A percentile compares a stretch with the other conserved stretches of the same genome.
Evolutionary conservation across 2,113 vertebrate genomes (phyloP).

Genomic region (Thermophis baileyi): DNA sequence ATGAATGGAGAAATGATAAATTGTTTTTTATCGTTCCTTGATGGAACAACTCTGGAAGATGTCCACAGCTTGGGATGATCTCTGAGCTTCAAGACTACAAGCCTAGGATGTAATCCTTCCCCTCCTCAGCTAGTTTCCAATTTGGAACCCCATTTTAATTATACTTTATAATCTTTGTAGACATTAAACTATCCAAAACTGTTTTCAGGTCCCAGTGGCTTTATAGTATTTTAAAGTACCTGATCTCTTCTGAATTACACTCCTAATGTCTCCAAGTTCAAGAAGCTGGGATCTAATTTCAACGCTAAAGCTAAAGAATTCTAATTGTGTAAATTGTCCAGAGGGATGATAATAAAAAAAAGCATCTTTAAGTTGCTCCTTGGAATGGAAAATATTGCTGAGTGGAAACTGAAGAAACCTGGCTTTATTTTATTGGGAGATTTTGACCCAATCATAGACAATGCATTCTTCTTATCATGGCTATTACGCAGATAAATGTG

Average conservation of each 20-base stretch:
- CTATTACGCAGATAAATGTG: neutral
- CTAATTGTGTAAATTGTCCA: neutral
- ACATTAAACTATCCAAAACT: neutral
- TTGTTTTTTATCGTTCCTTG: neutral
- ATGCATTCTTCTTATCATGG: neutral
- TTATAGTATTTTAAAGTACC: neutral
- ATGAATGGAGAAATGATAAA: neutral
- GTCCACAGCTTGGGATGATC: neutral
- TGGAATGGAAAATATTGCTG: neutral
- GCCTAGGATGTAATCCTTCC: neutral
- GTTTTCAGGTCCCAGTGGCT: neutral
- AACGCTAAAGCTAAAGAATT: neutral
- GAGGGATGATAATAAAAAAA: neutral
- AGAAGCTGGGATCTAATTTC: neutral
- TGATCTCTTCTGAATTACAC: neutral
- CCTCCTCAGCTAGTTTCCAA: neutral
- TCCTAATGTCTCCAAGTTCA: neutral
- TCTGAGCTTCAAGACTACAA: neutral
- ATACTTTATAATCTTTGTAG: neutral
- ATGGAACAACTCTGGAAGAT: neutral
- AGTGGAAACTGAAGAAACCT: neutral
- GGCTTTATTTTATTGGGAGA: neutral
- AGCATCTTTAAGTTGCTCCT: neutral
- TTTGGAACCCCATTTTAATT: neutral
- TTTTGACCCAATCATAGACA: neutral